Evolutionary conservation across 1,140 invertebrate species (phyloP), one percentile per base, ranked within the genome.

Genomic region (Diachasmimorpha longicaudata): DNA sequence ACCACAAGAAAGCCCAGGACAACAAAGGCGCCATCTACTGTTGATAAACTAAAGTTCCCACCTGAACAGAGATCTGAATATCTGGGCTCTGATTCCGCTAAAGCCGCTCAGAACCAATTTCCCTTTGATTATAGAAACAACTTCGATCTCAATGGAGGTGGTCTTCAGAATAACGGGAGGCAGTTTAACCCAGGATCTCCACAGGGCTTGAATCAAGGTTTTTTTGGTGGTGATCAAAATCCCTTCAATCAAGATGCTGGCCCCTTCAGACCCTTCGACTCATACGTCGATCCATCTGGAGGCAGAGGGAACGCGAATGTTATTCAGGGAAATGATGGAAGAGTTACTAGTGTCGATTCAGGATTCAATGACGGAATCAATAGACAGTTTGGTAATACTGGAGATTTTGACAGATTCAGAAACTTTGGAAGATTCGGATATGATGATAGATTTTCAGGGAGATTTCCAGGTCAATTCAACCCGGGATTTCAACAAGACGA

Each of bases 91-190:
- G 78, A 79, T 23, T 75, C 78, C 11, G 75, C 70, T 5, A 31
- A 72, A 75, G 76, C 75, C 21, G 71, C 71, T 3, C 78, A 79
- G 46, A 77, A 75, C 72, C 78, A 77, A 73, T 79, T 63, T 68
- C 73, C 73, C 0, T 72, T 67, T 52, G 73, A 68, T 11, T 44
- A 58, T 1, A 66, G 73, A 19, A 73, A 71, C n/a, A 63, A 73
- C 25, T 79, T 75, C 19, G 63, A 72, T 19, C 42, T 70, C 0
- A 52, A 72, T 6, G 70, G 67, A 10, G 23, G 46, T 6, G 74
- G 74, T 21, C 37, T 63, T 21, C 68, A 66, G 14, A 31, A 37
- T 13, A 16, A 39, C 19, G 52, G 52, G 13, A 10, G 74, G 46
- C 74, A 76, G 63, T 71, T 66, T 2, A 75, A 70, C 58, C 42